Evolutionary conservation across 35 echinoderm and acorn worm species (phyloP).

Genomic region (Patiria miniata): DNA sequence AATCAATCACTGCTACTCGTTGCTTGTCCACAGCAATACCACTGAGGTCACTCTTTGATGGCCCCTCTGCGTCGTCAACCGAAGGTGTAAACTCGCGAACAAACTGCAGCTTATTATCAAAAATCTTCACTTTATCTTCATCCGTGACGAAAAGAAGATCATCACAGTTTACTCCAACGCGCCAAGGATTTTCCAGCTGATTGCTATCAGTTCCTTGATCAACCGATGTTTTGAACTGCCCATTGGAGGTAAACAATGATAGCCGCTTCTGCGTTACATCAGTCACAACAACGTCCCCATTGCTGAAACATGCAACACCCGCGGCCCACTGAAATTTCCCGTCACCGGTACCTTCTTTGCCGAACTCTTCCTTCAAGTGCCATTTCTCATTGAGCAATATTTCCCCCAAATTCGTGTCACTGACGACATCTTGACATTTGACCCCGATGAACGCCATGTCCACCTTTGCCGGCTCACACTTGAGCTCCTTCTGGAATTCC

Average conservation of each 20-base stretch:
- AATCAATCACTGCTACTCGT: background rate
- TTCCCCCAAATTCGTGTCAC: too few relatives aligned
- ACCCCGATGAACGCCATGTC: too few relatives aligned
- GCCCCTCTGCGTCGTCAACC: background rate
- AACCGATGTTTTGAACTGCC: too few relatives aligned
- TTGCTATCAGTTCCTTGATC: background rate
- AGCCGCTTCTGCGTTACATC: background rate
- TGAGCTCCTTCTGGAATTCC: background rate
- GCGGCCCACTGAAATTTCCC: background rate
- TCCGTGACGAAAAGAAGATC: slow-evolving; percentile 19
- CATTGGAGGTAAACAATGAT: too few relatives aligned
- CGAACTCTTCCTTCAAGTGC: too few relatives aligned
- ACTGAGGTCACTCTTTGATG: background rate
- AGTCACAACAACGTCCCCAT: too few relatives aligned
- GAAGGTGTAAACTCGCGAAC: background rate
- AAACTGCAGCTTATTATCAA: background rate
- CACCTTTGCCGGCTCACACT: too few relatives aligned
- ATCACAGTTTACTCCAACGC: slow-evolving; percentile 10
- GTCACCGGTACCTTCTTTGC: too few relatives aligned
- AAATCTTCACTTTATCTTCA: background rate
- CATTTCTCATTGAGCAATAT: too few relatives aligned
- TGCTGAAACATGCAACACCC: too few relatives aligned
- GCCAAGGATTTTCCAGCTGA: background rate
- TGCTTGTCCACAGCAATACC: background rate
- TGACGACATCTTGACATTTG: too few relatives aligned